Evolutionary conservation across 2,888 invertebrate genomes (phyloP).

Genomic region (Hydrotaea cyrtoneurina): DNA sequence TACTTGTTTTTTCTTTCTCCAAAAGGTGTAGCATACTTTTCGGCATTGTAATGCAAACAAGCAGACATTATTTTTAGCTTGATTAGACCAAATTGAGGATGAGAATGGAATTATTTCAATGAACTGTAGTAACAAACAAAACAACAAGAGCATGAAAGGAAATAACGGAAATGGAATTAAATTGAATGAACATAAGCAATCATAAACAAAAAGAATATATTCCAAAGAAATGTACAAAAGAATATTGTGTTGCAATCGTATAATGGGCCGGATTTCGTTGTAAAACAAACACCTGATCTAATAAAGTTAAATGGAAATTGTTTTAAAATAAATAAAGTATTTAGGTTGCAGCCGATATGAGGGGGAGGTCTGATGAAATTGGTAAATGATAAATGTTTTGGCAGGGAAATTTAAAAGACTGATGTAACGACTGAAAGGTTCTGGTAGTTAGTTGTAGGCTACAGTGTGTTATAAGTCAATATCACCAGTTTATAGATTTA

Average conservation of each 20-base stretch:
- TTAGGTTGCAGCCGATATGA: neutral
- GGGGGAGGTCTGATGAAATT: too few species aligned
- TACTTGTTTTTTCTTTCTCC: neutral
- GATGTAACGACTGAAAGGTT: too few species aligned
- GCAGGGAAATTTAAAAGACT: too few species aligned
- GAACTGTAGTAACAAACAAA: neutral
- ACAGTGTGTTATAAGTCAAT: too few species aligned
- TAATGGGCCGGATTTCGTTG: neutral
- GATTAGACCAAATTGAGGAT: conserved; percentile 49
- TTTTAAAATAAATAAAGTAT: conserved; percentile 6
- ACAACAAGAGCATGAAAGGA: neutral
- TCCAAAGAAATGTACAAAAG: neutral
- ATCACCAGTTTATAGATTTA: too few species aligned
- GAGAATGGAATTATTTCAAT: neutral
- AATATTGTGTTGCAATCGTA: neutral
- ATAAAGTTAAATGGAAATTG: conserved; percentile 23
- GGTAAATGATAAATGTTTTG: too few species aligned
- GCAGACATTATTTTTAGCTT: conserved; percentile 53
- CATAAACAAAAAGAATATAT: conserved; percentile 15
- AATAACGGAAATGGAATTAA: neutral
- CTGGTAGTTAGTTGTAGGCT: too few species aligned
- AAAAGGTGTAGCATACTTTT: conserved; percentile 44
- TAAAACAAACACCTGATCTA: conserved; percentile 45
- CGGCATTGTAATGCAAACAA: conserved; percentile 45
- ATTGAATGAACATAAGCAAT: conserved; percentile 14